Conservation (phyloP, 2,888 invertebrate species). For the Rhodophaea formosa region DNA sequence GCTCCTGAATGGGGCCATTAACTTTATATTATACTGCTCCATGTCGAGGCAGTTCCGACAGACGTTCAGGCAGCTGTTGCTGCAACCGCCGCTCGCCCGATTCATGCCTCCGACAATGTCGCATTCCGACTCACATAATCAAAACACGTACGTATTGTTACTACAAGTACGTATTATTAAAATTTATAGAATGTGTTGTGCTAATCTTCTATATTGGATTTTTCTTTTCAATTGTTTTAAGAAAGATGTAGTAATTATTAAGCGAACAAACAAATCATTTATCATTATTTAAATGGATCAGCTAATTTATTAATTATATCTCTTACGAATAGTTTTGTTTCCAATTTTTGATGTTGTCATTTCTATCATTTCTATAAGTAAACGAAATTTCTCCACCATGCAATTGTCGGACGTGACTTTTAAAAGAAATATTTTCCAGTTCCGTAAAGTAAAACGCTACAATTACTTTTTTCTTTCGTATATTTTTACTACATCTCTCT, state of each 20-base stretch:
- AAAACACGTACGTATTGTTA: conserved; percentile 82
- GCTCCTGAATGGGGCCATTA: conserved; percentile 94
- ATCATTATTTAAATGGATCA: no score
- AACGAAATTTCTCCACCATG: no score
- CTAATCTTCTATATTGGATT: neutral
- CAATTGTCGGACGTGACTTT: no score
- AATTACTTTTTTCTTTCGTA: no score
- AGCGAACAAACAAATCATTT: no score
- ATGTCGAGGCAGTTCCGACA: conserved; percentile 96
- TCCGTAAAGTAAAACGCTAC: no score
- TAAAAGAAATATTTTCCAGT: no score
- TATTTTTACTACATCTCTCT: neutral
- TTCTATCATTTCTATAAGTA: no score
- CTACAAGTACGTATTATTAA: conserved; percentile 9
- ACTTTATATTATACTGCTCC: conserved; percentile 95
- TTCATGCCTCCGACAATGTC: conserved; percentile 81
- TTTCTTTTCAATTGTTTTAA: neutral
- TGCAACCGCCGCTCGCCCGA: conserved; percentile 82
- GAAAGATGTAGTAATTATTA: neutral
- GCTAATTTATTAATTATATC: no score
- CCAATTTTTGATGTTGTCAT: no score
- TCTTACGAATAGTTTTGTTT: no score
- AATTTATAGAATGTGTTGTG: neutral
- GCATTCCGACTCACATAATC: conserved; percentile 83
- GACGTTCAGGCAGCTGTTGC: conserved; percentile 87